Evolutionary conservation across 2,888 invertebrate genomes (phyloP).

Genomic region (Lysandra coridon): DNA sequence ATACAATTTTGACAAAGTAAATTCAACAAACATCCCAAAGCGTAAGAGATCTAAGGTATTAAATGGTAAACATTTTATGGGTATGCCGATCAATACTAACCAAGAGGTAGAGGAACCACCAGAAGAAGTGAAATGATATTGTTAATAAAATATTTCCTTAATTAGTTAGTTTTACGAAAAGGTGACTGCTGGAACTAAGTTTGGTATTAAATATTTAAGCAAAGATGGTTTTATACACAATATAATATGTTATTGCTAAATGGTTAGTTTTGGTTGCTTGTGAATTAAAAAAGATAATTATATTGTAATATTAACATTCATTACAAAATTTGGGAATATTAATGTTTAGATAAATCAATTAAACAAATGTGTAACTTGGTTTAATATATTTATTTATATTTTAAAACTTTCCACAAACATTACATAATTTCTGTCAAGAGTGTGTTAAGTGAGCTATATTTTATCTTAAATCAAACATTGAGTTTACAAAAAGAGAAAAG

Average conservation of each 20-base stretch:
- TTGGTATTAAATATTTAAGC: not conserved
- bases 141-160: not conserved
- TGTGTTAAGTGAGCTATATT: not conserved
- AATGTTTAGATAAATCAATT: not conserved
- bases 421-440: not conserved
- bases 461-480: not conserved
- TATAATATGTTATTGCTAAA: not conserved
- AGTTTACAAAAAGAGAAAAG: not conserved
- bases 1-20: slow-evolving; percentile 82
- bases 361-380: not conserved
- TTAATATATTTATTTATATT: slow-evolving; percentile 2
- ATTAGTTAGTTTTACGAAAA: not conserved
- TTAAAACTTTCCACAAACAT: not conserved
- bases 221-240: not conserved
- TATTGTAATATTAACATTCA: not conserved
- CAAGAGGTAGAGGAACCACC: slow-evolving; percentile 57
- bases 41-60: slow-evolving; percentile 67
- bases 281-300: not conserved
- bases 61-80: slow-evolving; percentile 86
- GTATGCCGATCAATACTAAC: slow-evolving; percentile 84
- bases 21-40: slow-evolving; percentile 51
- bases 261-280: not conserved
- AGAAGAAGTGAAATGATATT: slow-evolving; percentile 59
- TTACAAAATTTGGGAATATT: not conserved
- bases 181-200: slow-evolving; percentile 12